phyloP scores from a whole-genome alignment of 1,140 invertebrate genomes.

The Lucilia sericata region DNA sequence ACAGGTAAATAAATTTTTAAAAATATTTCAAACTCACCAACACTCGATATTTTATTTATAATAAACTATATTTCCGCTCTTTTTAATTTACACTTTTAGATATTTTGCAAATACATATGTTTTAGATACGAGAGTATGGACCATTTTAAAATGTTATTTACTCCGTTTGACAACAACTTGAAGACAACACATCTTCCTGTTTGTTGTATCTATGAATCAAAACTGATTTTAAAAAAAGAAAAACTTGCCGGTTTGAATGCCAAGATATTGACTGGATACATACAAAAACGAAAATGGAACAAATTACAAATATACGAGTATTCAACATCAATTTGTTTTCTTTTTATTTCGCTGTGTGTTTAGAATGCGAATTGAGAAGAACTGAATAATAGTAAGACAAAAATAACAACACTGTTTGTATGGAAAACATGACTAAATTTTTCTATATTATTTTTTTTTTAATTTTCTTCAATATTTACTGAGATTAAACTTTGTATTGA shows the following conservation, averaged over 20 bases:
- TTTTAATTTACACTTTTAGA: neutral
- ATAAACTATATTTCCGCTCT: neutral
- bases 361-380: neutral
- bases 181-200: slow-evolving; percentile 44
- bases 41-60: neutral
- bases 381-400: neutral
- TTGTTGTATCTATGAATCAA: slow-evolving; percentile 45
- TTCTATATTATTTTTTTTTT: too few species aligned
- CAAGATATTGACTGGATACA: slow-evolving; percentile 26
- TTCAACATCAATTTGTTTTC: neutral
- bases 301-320: neutral
- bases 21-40: neutral
- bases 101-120: too few species aligned
- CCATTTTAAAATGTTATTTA: neutral
- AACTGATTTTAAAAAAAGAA: slow-evolving; percentile 49
- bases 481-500: too few species aligned
- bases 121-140: too few species aligned
- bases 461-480: too few species aligned
- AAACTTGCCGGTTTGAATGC: slow-evolving; percentile 47
- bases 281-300: neutral
- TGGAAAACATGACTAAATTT: neutral
- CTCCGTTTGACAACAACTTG: neutral
- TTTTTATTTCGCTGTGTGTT: neutral
- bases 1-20: neutral
- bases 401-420: neutral